phyloP scores from a whole-genome alignment of 2,113 vertebrate genomes.

The Xyliphius kryptos region DNA sequence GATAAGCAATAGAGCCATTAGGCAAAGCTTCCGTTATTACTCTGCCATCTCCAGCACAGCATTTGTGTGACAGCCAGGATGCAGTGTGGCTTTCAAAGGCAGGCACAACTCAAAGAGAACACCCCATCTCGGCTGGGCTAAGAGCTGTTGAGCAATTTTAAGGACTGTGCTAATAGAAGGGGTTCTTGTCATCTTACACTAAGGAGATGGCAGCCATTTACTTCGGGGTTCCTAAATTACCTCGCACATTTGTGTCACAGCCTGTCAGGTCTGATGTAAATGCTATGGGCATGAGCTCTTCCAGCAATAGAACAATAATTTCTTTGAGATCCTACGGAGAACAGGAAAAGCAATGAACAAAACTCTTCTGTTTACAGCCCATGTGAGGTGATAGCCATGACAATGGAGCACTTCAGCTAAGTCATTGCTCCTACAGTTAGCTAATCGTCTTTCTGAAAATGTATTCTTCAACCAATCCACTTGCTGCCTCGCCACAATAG shows the following conservation, averaged over 20 bases:
- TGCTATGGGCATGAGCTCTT: constrained; percentile 32
- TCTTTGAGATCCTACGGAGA: constrained; percentile 22
- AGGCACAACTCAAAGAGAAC: constrained; percentile 27
- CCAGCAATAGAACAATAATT: constrained; percentile 38
- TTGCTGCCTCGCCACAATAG: constrained; percentile 1
- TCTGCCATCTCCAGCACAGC: constrained; percentile 27
- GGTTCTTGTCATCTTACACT: constrained; percentile 39
- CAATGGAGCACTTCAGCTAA: constrained; percentile 10
- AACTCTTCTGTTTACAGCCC: constrained; percentile 21
- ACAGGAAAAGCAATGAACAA: constrained; percentile 16
- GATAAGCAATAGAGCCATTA: constrained; percentile 36
- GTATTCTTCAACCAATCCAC: constrained; percentile 14
- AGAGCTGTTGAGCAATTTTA: constrained; percentile 34
- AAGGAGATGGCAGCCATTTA: constrained; percentile 41
- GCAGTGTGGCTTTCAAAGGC: constrained; percentile 32
- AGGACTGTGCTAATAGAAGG: constrained; percentile 36
- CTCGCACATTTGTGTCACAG: constrained; percentile 23
- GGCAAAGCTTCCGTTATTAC: constrained; percentile 32
- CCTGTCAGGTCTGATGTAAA: constrained; percentile 37
- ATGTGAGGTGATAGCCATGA: constrained; percentile 14
- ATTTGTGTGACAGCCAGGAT: constrained; percentile 31
- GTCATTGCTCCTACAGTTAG: constrained; percentile 11
- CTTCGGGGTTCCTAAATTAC: constrained; percentile 35
- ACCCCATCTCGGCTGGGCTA: constrained; percentile 26
- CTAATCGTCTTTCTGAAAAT: constrained; percentile 10